Conservation (phyloP, 2,797 vertebrate genomes). For the Diplodus puntazzo region DNA sequence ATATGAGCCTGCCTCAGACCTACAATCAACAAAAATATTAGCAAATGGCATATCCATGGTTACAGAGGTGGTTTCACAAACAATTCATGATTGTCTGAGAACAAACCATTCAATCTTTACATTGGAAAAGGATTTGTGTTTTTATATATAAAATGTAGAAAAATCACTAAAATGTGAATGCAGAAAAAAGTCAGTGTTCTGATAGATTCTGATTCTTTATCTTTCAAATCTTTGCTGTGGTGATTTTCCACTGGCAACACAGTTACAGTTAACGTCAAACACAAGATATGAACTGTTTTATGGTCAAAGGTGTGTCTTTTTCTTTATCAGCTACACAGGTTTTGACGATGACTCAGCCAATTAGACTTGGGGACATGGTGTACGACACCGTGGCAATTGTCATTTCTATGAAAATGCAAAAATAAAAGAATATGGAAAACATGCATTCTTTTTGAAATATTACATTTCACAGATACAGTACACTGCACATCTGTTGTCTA, state of each 20-base stretch:
- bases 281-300: slow-evolving; percentile 17
- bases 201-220: not conserved
- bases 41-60: slow-evolving; percentile 6
- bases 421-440: not conserved
- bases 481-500: not conserved
- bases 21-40: slow-evolving; percentile 8
- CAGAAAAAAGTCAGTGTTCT: not conserved
- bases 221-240: not conserved
- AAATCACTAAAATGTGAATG: no score
- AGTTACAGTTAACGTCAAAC: not conserved
- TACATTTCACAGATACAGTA: not conserved
- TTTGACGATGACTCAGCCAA: slow-evolving; percentile 15
- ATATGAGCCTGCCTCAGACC: slow-evolving; percentile 7
- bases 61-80: not conserved
- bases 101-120: not conserved
- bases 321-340: slow-evolving; percentile 20
- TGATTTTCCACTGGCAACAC: slow-evolving; percentile 3
- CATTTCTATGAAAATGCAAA: not conserved
- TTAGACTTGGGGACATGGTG: not conserved
- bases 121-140: not conserved
- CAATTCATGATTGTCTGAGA: not conserved
- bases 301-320: slow-evolving; percentile 22
- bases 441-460: not conserved
- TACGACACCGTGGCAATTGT: not conserved
- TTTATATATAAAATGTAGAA: not conserved